Evolutionary conservation across 23 tunicate species (phyloP).

Genomic region (Pegea sp.): DNA sequence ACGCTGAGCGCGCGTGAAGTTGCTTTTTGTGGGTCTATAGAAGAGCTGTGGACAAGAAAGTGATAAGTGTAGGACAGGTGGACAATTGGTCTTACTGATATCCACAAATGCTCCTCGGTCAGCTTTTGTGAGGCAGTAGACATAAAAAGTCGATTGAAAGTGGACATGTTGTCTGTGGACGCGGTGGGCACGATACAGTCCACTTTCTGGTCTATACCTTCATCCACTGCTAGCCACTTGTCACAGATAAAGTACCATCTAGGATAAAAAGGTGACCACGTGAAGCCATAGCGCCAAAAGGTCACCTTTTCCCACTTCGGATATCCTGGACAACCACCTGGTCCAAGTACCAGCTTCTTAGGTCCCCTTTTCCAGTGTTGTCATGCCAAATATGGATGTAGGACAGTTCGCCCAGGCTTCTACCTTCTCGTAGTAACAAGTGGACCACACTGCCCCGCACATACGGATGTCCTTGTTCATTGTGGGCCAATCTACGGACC

Average conservation of each 20-base stretch:
- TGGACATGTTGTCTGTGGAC: conserved; percentile 78
- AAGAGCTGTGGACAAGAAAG: conserved; percentile 27
- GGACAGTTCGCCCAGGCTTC: conserved; percentile 41
- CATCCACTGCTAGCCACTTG: conserved; percentile 82
- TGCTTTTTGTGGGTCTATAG: conserved; percentile 83
- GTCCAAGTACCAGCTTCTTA: conserved; percentile 80
- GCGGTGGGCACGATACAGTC: conserved; percentile 84
- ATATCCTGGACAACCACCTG: conserved; percentile 84
- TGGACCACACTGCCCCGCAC: conserved; percentile 67
- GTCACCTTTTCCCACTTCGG: conserved; percentile 54
- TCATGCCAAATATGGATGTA: conserved; percentile 95
- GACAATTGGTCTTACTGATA: conserved; percentile 33
- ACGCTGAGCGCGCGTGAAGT: conserved; percentile 64
- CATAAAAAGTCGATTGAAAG: conserved; percentile 62
- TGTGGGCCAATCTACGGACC: conserved; percentile 28
- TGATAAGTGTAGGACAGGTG: not conserved
- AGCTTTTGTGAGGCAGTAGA: conserved; percentile 78
- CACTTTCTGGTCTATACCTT: conserved; percentile 70
- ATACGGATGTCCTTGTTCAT: conserved; percentile 41
- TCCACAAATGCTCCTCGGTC: conserved; percentile 96
- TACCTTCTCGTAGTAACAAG: conserved; percentile 51
- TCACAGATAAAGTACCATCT: conserved; percentile 84
- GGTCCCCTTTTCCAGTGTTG: conserved; percentile 70
- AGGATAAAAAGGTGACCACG: not conserved
- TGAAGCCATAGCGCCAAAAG: not conserved